These are phyloP conservation scores for Danionella cerebrum DNA, from an alignment of 2,113 vertebrate species.

Conservation along the genomic window DNA sequence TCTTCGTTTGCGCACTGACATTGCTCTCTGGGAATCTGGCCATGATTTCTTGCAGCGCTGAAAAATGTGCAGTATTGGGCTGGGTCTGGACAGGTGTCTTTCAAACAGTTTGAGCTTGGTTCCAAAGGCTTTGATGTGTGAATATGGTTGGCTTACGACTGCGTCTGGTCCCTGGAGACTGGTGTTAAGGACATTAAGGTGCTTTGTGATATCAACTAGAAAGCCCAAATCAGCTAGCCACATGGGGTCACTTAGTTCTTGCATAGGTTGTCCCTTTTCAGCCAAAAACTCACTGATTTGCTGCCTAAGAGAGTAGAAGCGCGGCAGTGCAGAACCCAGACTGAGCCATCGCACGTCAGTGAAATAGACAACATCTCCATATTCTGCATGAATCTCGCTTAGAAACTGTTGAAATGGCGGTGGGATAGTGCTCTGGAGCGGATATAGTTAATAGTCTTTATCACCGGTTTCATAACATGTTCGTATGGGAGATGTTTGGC, in stretches of 20 bases:
- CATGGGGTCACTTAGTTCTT: constrained; percentile 28
- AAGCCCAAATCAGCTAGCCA: constrained; percentile 38
- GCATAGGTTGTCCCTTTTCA: constrained; percentile 30
- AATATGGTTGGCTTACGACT: constrained; percentile 31
- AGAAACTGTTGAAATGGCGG: constrained; percentile 39
- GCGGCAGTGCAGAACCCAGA: background rate
- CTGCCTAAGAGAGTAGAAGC: constrained; percentile 20
- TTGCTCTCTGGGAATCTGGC: constrained; percentile 17
- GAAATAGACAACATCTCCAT: constrained; percentile 28
- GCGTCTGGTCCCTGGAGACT: constrained; percentile 30
- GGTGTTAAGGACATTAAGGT: constrained; percentile 25
- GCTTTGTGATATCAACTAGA: constrained; percentile 31
- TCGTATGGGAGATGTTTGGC: constrained; percentile 15
- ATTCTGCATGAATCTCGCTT: constrained; percentile 6
- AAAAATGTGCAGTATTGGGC: constrained; percentile 23
- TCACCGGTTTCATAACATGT: constrained; percentile 35
- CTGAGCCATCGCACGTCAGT: constrained; percentile 21
- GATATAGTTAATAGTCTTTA: constrained; percentile 18
- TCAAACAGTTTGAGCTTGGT: constrained; percentile 2
- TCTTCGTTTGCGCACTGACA: constrained; percentile 27
- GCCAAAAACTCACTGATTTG: constrained; percentile 27
- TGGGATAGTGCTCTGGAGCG: constrained; percentile 27
- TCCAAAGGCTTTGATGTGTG: constrained; percentile 37
- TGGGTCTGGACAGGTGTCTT: constrained; percentile 24
- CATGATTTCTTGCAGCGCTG: constrained; percentile 23